phyloP scores from a whole-genome alignment of 2,888 invertebrate species.

The Pristionchus exspectatus region DNA sequence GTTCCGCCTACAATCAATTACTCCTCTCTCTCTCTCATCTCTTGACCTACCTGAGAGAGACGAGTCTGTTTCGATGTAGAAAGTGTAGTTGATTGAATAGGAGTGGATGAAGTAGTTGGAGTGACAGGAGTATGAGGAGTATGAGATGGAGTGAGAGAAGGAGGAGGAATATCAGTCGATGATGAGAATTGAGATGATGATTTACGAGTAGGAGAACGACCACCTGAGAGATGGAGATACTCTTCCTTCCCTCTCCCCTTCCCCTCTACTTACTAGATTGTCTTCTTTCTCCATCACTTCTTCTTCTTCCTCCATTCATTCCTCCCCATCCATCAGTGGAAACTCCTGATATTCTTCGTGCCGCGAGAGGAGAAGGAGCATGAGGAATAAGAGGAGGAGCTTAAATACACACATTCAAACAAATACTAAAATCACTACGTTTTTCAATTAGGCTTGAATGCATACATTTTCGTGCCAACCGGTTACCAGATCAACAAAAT shows the following conservation, averaged over 20 bases:
- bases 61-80: conserved; percentile 11
- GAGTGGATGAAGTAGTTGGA: conserved; percentile 4
- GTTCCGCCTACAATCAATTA: conserved; percentile 24
- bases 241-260: background rate
- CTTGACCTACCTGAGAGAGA: background rate
- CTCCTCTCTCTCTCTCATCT: background rate
- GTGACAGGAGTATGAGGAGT: background rate
- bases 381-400: conserved; percentile 47
- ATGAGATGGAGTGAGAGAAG: background rate
- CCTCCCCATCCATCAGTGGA: conserved; percentile 39
- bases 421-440: too few relatives aligned
- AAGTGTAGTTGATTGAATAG: background rate
- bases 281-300: conserved; percentile 46
- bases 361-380: conserved; percentile 4
- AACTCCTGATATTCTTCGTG: background rate
- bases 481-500: too few relatives aligned
- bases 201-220: conserved; percentile 20
- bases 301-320: conserved; percentile 7
- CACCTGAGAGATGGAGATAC: background rate
- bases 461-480: too few relatives aligned
- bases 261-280: background rate
- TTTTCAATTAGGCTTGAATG: too few relatives aligned
- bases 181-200: conserved; percentile 34
- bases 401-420: background rate
- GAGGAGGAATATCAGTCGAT: background rate